Evolutionary conservation across 2,797 vertebrate genomes (phyloP).

Genomic region (Enteromius argenteus): DNA sequence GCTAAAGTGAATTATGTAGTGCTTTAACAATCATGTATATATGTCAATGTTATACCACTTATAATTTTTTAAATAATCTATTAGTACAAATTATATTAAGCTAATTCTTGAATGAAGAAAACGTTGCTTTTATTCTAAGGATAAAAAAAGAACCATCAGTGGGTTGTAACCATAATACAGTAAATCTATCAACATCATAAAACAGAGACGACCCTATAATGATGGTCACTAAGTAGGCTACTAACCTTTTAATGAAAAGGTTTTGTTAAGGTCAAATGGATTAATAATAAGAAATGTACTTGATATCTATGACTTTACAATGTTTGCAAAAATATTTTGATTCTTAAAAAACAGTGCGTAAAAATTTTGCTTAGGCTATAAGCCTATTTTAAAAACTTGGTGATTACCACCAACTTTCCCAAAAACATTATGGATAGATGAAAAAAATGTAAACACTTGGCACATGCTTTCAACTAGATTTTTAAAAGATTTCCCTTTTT

Average conservation of each 20-base stretch:
- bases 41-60: not conserved
- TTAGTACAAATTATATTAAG: not conserved
- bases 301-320: not conserved
- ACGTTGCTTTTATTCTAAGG: not conserved
- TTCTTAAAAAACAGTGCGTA: not conserved
- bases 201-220: not conserved
- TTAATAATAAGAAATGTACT: not conserved
- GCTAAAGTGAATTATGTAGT: not conserved
- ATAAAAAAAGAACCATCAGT: not conserved
- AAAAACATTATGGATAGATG: not conserved
- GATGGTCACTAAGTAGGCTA: not conserved
- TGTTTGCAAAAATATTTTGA: not conserved
- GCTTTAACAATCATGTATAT: conserved; percentile 8
- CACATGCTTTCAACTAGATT: not conserved
- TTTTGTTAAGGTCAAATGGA: not conserved
- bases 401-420: not conserved
- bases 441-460: not conserved
- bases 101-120: not conserved
- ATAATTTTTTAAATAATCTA: not conserved
- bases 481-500: not conserved
- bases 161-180: not conserved
- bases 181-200: not conserved
- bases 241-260: not conserved
- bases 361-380: no score
- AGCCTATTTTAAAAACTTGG: not conserved